These are phyloP conservation scores for Dendrophyllia cribrosa DNA, from an alignment of 64 coral and sea anemone species.

Conservation along the genomic window DNA sequence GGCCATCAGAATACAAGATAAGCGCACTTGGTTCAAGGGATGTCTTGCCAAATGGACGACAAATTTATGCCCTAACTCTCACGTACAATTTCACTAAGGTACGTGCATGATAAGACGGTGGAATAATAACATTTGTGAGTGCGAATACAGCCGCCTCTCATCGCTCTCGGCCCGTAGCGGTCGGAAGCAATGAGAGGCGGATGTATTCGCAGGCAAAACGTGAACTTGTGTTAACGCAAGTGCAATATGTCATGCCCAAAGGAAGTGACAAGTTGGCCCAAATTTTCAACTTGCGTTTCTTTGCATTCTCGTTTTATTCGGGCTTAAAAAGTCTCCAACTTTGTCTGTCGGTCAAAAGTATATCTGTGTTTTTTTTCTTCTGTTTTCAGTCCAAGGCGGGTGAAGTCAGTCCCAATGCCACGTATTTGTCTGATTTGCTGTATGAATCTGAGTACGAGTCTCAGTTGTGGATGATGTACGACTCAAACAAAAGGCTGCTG, in stretches of 20 bases:
- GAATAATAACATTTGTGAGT: not conserved
- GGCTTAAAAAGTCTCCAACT: too few species aligned
- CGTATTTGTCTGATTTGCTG: conserved; percentile 85
- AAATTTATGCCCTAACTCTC: conserved; percentile 86
- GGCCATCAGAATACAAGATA: conserved; percentile 85
- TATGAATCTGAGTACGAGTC: conserved; percentile 98
- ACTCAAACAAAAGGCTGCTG: conserved; percentile 90
- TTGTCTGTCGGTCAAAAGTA: not conserved
- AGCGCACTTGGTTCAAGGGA: conserved; percentile 81
- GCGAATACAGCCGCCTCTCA: too few species aligned
- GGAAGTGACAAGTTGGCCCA: too few species aligned
- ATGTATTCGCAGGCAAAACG: too few species aligned
- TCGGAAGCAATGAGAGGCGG: too few species aligned
- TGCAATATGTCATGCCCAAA: too few species aligned
- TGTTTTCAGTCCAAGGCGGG: conserved; percentile 68
- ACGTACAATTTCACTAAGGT: conserved; percentile 85
- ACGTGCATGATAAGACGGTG: not conserved
- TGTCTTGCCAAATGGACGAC: conserved; percentile 86
- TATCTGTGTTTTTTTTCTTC: not conserved
- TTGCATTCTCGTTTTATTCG: too few species aligned
- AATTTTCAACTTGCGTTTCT: too few species aligned
- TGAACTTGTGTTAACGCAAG: too few species aligned
- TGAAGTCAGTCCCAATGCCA: conserved; percentile 85
- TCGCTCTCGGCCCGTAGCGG: too few species aligned
- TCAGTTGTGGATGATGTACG: conserved; percentile 96